Base-by-base conservation (phyloP, 2,888 invertebrate genomes). In the Agonum fuliginosum region DNA sequence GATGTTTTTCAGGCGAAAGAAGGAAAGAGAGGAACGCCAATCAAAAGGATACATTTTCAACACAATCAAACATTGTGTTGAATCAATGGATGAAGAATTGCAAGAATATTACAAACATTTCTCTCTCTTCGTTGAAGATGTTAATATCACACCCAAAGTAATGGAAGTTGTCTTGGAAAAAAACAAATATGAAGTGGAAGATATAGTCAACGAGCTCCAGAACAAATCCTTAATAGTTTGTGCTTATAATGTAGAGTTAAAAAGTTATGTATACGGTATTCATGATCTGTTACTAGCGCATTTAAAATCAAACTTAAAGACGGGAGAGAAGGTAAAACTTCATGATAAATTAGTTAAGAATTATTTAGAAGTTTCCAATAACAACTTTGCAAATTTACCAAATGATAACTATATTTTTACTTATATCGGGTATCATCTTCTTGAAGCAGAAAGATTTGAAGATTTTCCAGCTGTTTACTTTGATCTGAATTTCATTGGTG, bases 381-480 rank as follows among this genome's bases (percentile, higher is more conserved):
- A 86, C 4, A 88, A 90, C 80, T 89, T 89, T 22, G 87, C 90
- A 0, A 89, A 91, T 77, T 88, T 94, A 14, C 90, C 91, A 0
- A 89, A 92, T 79, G 94, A 94, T 83, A 92, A 93, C 62, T 94
- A 94, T 82, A 93, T 93, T 81, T 91, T 91, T 8, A 92, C 90
- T 34, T 93, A 92, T 82, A 89, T 94, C 67, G 94, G 93, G 0
- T 91, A 93, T 82, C 94, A 94, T 85, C 87, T 94, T 78, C 87
- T 89, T 78, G 86, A 89, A 80, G 91, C 93, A 46, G 86, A 87
- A 43, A 81, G 86, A 80, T 89, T 87, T 85, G 84, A 86, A 4
- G 86, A 91, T 80, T 93, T 94, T 83, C 87, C 88, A 22, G 86
- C 86, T 27, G 84, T 93, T 79, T 94, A 91, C 84, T 87, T 92